Evolutionary conservation across 2,888 invertebrate genomes (phyloP).

Genomic region (Mylabris sibirica): DNA sequence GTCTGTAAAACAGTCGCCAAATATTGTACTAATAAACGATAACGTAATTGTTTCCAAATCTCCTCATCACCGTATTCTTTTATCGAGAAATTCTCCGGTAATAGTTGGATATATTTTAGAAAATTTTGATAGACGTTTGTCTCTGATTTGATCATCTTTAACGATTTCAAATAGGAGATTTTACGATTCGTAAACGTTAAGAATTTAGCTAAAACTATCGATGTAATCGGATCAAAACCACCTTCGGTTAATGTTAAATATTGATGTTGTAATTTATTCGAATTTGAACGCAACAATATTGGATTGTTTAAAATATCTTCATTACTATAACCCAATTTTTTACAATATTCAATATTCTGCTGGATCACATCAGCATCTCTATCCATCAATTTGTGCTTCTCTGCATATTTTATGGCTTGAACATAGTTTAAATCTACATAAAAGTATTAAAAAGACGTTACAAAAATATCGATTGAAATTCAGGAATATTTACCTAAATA

Average conservation of each 20-base stretch:
- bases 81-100: constrained; percentile 38
- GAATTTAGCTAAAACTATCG: constrained; percentile 43
- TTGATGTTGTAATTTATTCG: constrained; percentile 68
- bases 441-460: neutral
- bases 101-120: constrained; percentile 46
- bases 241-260: constrained; percentile 69
- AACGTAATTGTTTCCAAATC: constrained; percentile 3
- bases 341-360: constrained; percentile 43
- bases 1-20: constrained; percentile 52
- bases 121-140: constrained; percentile 59
- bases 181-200: constrained; percentile 33
- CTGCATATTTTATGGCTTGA: constrained; percentile 36
- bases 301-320: constrained; percentile 65
- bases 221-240: constrained; percentile 62
- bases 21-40: constrained; percentile 18
- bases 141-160: constrained; percentile 55
- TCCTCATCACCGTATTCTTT: constrained; percentile 34
- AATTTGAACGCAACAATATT: constrained; percentile 65
- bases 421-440: constrained; percentile 24
- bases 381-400: constrained; percentile 34
- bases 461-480: neutral
- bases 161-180: constrained; percentile 55
- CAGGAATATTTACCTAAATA: constrained; percentile 23
- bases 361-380: constrained; percentile 36
- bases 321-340: constrained; percentile 62